These are phyloP conservation scores for Arothron firmamentum DNA, from an alignment of 2,113 vertebrate species.

Conservation along the genomic window DNA sequence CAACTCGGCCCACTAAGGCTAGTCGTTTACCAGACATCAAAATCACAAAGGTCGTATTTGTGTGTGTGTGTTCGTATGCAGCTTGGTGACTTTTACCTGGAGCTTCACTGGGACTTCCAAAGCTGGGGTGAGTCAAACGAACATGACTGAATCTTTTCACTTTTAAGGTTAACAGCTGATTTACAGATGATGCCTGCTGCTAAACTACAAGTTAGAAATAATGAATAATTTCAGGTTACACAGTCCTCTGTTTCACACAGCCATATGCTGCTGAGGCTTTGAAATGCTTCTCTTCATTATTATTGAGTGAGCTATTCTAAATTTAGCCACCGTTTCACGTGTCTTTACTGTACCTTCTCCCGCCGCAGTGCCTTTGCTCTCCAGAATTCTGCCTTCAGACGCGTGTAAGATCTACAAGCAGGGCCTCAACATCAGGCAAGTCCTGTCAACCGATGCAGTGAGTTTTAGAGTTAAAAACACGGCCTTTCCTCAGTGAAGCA, in stretches of 20 bases:
- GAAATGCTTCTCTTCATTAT: constrained; percentile 8
- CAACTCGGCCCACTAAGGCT: background rate
- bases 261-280: constrained; percentile 18
- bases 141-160: background rate
- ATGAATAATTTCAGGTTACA: too few relatives aligned
- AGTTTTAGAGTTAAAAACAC: constrained; percentile 1
- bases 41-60: background rate
- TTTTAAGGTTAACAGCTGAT: background rate
- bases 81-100: constrained; percentile 98
- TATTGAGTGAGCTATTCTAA: constrained; percentile 39
- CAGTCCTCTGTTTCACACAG: constrained; percentile 5
- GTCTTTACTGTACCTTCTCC: constrained; percentile 34
- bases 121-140: constrained; percentile 91
- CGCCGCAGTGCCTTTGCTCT: constrained; percentile 95
- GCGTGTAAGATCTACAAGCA: constrained; percentile 99
- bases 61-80: constrained; percentile 66
- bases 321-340: constrained; percentile 32
- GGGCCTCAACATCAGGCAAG: constrained; percentile 98
- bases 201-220: constrained; percentile 5
- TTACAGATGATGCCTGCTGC: constrained; percentile 37
- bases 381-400: constrained; percentile 98
- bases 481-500: background rate
- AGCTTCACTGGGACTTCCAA: constrained; percentile 99
- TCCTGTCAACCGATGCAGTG: constrained; percentile 20
- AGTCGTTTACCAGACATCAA: background rate